These are phyloP conservation scores for Botia almorhae DNA, from an alignment of 2,797 vertebrate species.

Conservation along the genomic window DNA sequence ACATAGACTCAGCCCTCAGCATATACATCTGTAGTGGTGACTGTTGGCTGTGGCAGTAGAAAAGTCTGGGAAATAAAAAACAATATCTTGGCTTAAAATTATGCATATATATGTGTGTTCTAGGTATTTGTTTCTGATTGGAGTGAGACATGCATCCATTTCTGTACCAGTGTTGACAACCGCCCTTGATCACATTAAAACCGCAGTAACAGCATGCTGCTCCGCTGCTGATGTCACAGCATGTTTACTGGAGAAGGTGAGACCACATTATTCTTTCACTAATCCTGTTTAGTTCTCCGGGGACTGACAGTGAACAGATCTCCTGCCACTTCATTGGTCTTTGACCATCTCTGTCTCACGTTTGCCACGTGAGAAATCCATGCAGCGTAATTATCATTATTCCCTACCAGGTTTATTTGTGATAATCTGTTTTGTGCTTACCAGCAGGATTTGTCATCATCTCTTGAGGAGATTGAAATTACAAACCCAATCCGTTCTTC, in stretches of 20 bases:
- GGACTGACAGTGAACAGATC: neutral
- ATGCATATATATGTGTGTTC: neutral
- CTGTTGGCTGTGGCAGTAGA: neutral
- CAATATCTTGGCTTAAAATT: neutral
- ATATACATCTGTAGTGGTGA: neutral
- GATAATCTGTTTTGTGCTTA: neutral
- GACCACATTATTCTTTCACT: neutral
- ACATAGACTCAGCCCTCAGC: neutral
- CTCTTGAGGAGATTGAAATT: neutral
- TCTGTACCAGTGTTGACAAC: constrained; percentile 72
- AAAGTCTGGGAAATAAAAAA: neutral
- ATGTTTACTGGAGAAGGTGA: constrained; percentile 73
- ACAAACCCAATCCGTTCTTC: neutral
- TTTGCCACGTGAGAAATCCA: neutral
- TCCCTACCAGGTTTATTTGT: neutral
- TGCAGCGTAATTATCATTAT: neutral
- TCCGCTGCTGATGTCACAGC: constrained; percentile 42
- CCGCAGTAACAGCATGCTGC: constrained; percentile 67
- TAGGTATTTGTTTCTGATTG: constrained; percentile 74
- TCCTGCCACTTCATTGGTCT: neutral
- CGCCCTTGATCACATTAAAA: constrained; percentile 52
- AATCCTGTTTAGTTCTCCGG: neutral
- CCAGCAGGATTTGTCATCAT: neutral
- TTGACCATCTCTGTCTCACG: neutral
- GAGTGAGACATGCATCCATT: constrained; percentile 64